These are phyloP conservation scores for Vicugna pacos DNA, from an alignment of 2,113 vertebrate genomes.

Conservation along the genomic window DNA sequence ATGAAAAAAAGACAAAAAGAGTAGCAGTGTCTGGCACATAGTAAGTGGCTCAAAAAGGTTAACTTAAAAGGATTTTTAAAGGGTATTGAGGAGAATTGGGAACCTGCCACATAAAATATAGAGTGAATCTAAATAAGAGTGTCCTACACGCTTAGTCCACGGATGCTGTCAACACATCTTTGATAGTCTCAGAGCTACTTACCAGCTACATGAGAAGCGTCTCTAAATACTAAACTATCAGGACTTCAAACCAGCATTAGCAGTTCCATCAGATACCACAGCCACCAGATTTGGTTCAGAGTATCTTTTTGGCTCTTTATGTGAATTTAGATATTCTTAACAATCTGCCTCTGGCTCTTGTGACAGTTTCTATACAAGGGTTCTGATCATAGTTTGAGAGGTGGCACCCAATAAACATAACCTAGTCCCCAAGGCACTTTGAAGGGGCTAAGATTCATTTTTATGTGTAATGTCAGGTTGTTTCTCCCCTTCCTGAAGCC, in stretches of 20 bases:
- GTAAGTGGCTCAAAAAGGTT: neutral
- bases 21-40: neutral
- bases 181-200: neutral
- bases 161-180: neutral
- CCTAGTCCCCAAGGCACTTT: neutral
- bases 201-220: neutral
- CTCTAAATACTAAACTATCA: neutral
- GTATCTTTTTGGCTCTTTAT: neutral
- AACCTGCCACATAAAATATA: neutral
- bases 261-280: neutral
- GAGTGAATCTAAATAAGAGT: neutral
- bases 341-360: neutral
- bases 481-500: constrained; percentile 23
- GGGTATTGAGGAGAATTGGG: neutral
- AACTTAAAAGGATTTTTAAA: neutral
- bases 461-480: neutral
- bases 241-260: neutral
- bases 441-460: neutral
- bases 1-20: neutral
- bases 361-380: neutral
- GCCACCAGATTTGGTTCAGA: neutral
- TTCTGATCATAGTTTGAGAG: neutral
- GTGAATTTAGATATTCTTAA: constrained; percentile 37
- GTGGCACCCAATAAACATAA: neutral
- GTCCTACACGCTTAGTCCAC: neutral